phyloP scores from a whole-genome alignment of 1,140 invertebrate genomes.

The Ostrea edulis region DNA sequence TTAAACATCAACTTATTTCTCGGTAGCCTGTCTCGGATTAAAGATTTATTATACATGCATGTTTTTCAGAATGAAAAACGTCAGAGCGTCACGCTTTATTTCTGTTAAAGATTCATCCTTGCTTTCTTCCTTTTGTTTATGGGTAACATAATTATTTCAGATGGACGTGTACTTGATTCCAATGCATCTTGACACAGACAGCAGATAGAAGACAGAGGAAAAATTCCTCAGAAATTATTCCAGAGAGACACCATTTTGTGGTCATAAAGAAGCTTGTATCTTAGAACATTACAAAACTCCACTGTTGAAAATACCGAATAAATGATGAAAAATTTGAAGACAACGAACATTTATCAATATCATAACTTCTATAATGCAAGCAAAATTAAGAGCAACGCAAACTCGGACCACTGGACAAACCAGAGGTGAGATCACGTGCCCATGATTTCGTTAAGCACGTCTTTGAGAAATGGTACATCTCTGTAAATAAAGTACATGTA shows the following conservation, averaged over 20 bases:
- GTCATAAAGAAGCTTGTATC: neutral
- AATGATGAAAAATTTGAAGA: neutral
- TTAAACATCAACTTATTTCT: too few relatives aligned
- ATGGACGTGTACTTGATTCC: neutral
- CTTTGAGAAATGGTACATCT: neutral
- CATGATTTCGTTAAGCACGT: neutral
- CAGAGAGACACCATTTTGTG: neutral
- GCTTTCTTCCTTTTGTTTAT: too few relatives aligned
- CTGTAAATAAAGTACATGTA: neutral
- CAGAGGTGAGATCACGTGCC: neutral
- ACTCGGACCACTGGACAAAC: neutral
- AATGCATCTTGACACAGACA: neutral
- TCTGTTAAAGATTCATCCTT: too few relatives aligned
- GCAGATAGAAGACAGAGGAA: neutral
- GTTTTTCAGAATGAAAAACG: too few relatives aligned
- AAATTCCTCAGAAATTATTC: neutral
- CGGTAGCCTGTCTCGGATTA: too few relatives aligned
- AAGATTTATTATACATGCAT: too few relatives aligned
- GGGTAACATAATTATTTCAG: neutral
- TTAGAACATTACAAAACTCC: neutral
- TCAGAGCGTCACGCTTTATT: too few relatives aligned
- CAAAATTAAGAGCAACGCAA: neutral
- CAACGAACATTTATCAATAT: neutral
- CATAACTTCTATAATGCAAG: neutral
- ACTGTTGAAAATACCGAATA: neutral